Base-by-base conservation (phyloP, 2,888 invertebrate species). In the Scaptodrosophila latifasciaeformis region DNA sequence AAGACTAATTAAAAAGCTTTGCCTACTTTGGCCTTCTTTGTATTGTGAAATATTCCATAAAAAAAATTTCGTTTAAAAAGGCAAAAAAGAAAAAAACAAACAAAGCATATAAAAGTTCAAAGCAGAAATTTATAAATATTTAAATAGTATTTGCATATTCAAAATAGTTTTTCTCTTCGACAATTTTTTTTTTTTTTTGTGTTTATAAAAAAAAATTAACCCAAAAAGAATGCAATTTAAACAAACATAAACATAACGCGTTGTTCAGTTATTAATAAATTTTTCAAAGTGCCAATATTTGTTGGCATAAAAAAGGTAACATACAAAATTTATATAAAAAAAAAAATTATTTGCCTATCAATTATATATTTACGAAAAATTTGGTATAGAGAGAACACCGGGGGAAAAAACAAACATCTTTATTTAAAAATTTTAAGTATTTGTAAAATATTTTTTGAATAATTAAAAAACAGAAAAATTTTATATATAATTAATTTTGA, bases 1-100 rank as follows among this genome's bases (percentile, higher is more conserved):
- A 35, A 10, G 53, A 54, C 50, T 64, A 59, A 68, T 70, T 59
- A 54, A 69, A 54, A 67, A 58, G 35, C 35, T 27, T 42, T 59
- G 59, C 49, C 52, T 27, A 54, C 42, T 24, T 48, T n/a, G n/a
- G n/a, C n/a, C n/a, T n/a, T n/a, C n/a, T n/a, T n/a, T n/a, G n/a
- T n/a, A n/a, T n/a, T n/a, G n/a, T n/a, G n/a, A n/a, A n/a, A n/a
- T n/a, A n/a, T n/a, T n/a, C n/a, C n/a, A n/a, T n/a, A n/a, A n/a
- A n/a, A n/a, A 39, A 45, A 31, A 17, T 3, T 10, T 17, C 10
- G 7, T 35, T 2, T 39, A 39, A 17, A 40, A 30, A 45, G 39
- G 46, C 49, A 35, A 18, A 44, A 44, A 21, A 45, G 31, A 27
- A 15, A 34, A 30, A 34, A 12, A 51, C 49, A 48, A 52, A 48